Evolutionary conservation across 2,113 vertebrate species (phyloP).

Genomic region (Axis porcinus): DNA sequence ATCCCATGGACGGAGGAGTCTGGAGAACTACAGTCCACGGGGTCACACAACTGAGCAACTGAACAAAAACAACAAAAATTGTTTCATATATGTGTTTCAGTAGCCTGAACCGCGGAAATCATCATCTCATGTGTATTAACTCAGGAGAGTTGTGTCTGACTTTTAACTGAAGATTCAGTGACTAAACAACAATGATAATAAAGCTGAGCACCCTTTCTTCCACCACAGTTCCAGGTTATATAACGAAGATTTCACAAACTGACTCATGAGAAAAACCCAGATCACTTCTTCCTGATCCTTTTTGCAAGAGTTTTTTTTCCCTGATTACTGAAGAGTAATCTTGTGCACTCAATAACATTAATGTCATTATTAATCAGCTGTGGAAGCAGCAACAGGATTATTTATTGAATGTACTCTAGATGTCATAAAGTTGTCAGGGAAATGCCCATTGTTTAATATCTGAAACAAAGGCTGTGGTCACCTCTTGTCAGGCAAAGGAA

Average conservation of each 20-base stretch:
- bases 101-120: fast-evolving
- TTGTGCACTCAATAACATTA: not conserved
- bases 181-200: not conserved
- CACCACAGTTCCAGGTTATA: not conserved
- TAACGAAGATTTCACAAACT: not conserved
- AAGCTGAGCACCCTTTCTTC: not conserved
- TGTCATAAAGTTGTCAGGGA: not conserved
- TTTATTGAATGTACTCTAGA: not conserved
- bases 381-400: not conserved
- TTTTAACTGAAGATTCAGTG: not conserved
- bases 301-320: not conserved
- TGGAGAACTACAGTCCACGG: not conserved
- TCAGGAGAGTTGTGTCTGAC: not conserved
- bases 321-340: not conserved
- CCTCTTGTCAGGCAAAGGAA: not conserved
- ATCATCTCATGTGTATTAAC: not conserved
- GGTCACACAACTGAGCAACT: not conserved
- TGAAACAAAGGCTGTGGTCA: not conserved
- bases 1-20: not conserved
- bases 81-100: not conserved
- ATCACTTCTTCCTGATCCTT: not conserved
- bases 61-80: not conserved
- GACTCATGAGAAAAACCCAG: not conserved
- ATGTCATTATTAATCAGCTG: not conserved
- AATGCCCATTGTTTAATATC: not conserved